Percentiles rank a stretch among this genome's conserved stretches.
phyloP scores from a whole-genome alignment of 2,797 vertebrate genomes.

The Gymnoscopelus braueri region DNA sequence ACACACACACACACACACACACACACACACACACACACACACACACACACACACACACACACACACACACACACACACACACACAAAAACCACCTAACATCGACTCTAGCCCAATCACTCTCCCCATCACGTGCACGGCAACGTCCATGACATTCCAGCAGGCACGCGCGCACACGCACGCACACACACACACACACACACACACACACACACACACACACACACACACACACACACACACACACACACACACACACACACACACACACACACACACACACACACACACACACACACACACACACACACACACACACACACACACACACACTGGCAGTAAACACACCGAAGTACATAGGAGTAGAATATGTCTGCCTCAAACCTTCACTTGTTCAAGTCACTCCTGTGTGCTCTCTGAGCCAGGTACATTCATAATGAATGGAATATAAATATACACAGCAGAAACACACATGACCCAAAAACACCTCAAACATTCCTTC shows the following conservation, averaged over 20 bases:
- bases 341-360: too few species aligned
- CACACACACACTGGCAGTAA: too few species aligned
- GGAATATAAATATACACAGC: background rate
- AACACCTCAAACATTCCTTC: slow-evolving; percentile 44
- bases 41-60: slow-evolving; percentile 33
- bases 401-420: background rate
- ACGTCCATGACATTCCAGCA: slow-evolving; percentile 62
- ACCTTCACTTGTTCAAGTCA: too few species aligned
- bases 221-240: slow-evolving; percentile 27
- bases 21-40: slow-evolving; percentile 48
- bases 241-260: slow-evolving; percentile 18
- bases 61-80: slow-evolving; percentile 24
- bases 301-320: too few species aligned
- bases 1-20: slow-evolving; percentile 15
- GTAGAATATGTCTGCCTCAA: background rate
- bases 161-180: slow-evolving; percentile 48
- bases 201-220: slow-evolving; percentile 40
- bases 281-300: background rate
- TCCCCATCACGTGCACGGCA: slow-evolving; percentile 33
- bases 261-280: slow-evolving; percentile 3
- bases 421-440: background rate
- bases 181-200: slow-evolving; percentile 39
- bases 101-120: background rate
- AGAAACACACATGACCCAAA: slow-evolving; percentile 17
- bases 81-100: slow-evolving; percentile 40